Conservation (phyloP, 1,140 invertebrate genomes). For the Eulimnadia texana region DNA sequence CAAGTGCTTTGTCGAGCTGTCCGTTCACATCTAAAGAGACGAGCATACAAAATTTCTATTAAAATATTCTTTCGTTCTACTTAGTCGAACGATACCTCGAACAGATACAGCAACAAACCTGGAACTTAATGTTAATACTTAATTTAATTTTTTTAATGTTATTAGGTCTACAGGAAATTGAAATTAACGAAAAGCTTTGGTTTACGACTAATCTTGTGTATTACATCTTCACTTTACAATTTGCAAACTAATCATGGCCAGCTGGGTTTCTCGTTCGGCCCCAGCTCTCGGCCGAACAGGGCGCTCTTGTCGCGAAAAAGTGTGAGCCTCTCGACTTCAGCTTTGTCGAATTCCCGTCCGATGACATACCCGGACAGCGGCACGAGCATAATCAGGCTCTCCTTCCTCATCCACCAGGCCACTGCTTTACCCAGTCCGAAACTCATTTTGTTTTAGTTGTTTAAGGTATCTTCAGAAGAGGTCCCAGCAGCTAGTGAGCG, state of each 20-base stretch:
- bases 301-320: slow-evolving; percentile 58
- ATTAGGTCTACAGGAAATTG: too few relatives aligned
- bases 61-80: too few relatives aligned
- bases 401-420: slow-evolving; percentile 9
- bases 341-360: slow-evolving; percentile 45
- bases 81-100: too few relatives aligned
- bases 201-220: neutral
- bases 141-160: too few relatives aligned
- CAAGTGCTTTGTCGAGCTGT: too few relatives aligned
- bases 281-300: slow-evolving; percentile 46
- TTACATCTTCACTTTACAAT: neutral
- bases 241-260: slow-evolving; percentile 37
- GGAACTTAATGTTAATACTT: too few relatives aligned
- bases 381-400: slow-evolving; percentile 21
- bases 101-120: too few relatives aligned
- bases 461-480: neutral
- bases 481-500: slow-evolving; percentile 24
- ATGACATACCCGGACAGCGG: slow-evolving; percentile 39
- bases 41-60: too few relatives aligned
- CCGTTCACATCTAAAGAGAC: too few relatives aligned
- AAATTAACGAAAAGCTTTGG: too few relatives aligned
- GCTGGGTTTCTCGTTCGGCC: slow-evolving; percentile 47
- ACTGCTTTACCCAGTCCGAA: slow-evolving; percentile 4
- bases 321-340: slow-evolving; percentile 50
- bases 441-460: neutral